A percentile compares a stretch with the other conserved stretches of the same genome.
phyloP scores from a whole-genome alignment of 2,888 invertebrate genomes.

The Cryptocephalus moraei region DNA sequence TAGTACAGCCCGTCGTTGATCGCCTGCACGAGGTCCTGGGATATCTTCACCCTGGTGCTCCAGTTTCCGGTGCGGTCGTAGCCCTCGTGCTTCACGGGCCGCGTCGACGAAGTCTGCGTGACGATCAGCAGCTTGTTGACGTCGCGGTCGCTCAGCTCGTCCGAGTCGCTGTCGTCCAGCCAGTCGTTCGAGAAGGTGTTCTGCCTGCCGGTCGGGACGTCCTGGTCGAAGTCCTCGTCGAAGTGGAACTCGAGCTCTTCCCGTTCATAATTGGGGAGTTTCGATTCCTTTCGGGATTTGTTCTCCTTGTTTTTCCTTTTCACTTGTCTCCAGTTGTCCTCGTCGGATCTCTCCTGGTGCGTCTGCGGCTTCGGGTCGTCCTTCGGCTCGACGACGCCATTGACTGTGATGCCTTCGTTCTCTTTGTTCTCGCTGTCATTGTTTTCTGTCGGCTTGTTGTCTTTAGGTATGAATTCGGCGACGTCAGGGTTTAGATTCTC shows the following conservation, averaged over 20 bases:
- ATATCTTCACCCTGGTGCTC: conserved; percentile 85
- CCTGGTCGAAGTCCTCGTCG: conserved; percentile 82
- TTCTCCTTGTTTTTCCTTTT: conserved; percentile 33
- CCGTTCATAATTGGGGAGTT: conserved; percentile 30
- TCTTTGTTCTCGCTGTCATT: conserved; percentile 10
- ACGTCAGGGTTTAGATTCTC: conserved; percentile 76
- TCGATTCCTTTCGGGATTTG: conserved; percentile 26
- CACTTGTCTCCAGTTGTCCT: conserved; percentile 49
- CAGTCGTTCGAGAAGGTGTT: conserved; percentile 75
- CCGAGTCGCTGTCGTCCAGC: conserved; percentile 68
- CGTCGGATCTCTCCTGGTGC: conserved; percentile 14
- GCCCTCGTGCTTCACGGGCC: conserved; percentile 73
- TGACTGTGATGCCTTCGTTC: conserved; percentile 10
- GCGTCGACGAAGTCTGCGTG: conserved; percentile 57
- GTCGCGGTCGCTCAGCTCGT: conserved; percentile 88
- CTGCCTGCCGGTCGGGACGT: conserved; percentile 64
- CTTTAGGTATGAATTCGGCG: conserved; percentile 68
- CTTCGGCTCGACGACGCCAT: not conserved
- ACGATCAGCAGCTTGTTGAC: conserved; percentile 91
- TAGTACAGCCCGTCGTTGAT: conserved; percentile 95
- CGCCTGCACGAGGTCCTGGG: conserved; percentile 86
- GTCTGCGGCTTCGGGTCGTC: not conserved
- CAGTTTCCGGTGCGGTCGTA: conserved; percentile 86
- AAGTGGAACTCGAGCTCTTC: conserved; percentile 95
- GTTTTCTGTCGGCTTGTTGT: conserved; percentile 1